These are phyloP conservation scores for Temnopleurus reevesii DNA, from an alignment of 53 echinoderm and acorn worm genomes.

Conservation along the genomic window DNA sequence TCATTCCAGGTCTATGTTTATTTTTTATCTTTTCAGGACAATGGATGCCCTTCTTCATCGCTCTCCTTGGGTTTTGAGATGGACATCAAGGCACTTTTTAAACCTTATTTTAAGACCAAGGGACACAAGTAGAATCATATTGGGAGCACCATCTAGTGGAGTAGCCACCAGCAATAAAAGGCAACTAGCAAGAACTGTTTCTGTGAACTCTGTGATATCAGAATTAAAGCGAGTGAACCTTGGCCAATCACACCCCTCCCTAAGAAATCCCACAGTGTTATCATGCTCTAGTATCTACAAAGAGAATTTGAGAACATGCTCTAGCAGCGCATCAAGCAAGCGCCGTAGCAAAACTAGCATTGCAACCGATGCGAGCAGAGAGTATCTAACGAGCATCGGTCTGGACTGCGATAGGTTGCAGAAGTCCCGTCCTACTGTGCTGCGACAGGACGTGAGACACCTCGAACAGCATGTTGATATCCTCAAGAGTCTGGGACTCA, in stretches of 20 bases:
- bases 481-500: constrained; percentile 61
- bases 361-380: constrained; percentile 60
- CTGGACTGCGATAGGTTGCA: constrained; percentile 56
- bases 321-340: background rate
- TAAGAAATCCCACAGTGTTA: background rate
- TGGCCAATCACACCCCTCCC: background rate
- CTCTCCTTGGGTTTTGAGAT: background rate
- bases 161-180: background rate
- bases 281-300: background rate
- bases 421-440: constrained; percentile 57
- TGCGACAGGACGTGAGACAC: constrained; percentile 46
- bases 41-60: background rate
- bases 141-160: background rate
- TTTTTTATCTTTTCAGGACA: background rate
- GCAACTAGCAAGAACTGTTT: background rate
- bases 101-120: background rate
- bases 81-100: background rate
- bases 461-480: constrained; percentile 58
- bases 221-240: constrained; percentile 5
- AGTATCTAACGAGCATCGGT: constrained; percentile 63
- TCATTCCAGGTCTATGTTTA: no score
- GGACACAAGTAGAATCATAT: background rate
- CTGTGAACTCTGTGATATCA: background rate
- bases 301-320: background rate
- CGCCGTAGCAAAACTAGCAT: constrained; percentile 13